phyloP scores from a whole-genome alignment of 2,797 vertebrate genomes.

The Coilia nasus region DNA sequence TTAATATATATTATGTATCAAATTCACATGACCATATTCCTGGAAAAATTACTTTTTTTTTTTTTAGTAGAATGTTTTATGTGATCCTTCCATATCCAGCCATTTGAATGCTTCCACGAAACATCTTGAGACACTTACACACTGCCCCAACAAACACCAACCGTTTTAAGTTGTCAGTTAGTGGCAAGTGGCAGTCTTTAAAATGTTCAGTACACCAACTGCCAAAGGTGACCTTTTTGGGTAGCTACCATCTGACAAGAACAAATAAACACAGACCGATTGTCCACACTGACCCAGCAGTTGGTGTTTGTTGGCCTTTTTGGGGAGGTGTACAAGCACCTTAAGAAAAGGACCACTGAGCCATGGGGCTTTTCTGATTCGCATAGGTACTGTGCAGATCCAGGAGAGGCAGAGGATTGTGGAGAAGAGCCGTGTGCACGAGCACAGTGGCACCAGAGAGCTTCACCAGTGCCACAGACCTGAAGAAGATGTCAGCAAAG shows the following conservation, averaged over 20 bases:
- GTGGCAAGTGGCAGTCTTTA: no score
- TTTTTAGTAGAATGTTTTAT: not conserved
- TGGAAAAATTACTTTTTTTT: not conserved
- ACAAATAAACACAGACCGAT: no score
- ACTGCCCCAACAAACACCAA: no score
- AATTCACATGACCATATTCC: not conserved
- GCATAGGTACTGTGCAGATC: slow-evolving; percentile 84
- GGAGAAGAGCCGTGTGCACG: slow-evolving; percentile 71
- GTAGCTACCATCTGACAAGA: no score
- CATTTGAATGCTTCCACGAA: not conserved
- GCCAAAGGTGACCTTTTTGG: no score
- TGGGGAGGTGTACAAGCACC: no score
- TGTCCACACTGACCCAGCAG: no score
- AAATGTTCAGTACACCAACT: no score
- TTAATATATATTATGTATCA: no score
- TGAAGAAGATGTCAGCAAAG: slow-evolving; percentile 71
- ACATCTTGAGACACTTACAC: no score
- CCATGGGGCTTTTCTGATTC: not conserved
- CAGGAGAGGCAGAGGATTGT: slow-evolving; percentile 79
- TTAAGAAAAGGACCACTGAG: not conserved
- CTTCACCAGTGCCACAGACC: slow-evolving; percentile 71
- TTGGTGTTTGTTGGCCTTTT: no score
- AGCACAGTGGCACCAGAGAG: slow-evolving; percentile 73
- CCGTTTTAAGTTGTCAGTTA: no score
- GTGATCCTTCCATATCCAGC: not conserved